These are phyloP conservation scores for Rapana venosa DNA, from an alignment of 2,888 invertebrate genomes.

Conservation along the genomic window DNA sequence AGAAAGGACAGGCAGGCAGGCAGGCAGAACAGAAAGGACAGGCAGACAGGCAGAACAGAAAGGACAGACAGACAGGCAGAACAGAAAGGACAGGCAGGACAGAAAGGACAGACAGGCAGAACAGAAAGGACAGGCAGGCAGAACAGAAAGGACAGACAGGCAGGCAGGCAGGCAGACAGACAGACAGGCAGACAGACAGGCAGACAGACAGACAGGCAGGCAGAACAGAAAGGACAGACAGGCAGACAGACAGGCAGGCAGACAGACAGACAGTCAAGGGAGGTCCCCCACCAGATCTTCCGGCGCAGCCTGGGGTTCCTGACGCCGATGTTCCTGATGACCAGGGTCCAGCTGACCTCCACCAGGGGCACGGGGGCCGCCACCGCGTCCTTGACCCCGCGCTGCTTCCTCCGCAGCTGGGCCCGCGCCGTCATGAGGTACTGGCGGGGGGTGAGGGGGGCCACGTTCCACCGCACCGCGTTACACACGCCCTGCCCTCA, in stretches of 20 bases:
- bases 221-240: neutral
- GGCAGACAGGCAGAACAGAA: too few species aligned
- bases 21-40: too few species aligned
- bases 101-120: too few species aligned
- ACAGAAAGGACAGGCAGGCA: too few species aligned
- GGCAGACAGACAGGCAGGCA: too few species aligned
- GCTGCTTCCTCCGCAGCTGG: neutral
- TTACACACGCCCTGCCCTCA: neutral
- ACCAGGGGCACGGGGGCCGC: neutral
- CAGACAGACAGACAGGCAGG: neutral
- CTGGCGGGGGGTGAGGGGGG: neutral
- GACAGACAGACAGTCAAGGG: too few species aligned
- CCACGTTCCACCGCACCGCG: neutral
- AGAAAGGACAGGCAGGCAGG: too few species aligned
- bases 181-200: neutral
- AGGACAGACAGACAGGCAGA: too few species aligned
- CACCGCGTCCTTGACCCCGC: neutral
- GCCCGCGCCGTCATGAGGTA: neutral
- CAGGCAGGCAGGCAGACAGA: neutral
- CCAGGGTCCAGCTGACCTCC: neutral
- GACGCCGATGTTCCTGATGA: too few species aligned
- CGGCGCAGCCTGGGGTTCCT: too few species aligned
- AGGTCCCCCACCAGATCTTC: neutral
- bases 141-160: too few species aligned
- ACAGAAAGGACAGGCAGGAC: too few species aligned